Percentiles rank a stretch among this genome's conserved stretches.
phyloP scores from a whole-genome alignment of 2,113 vertebrate species.

The Sinosuthora webbiana region DNA sequence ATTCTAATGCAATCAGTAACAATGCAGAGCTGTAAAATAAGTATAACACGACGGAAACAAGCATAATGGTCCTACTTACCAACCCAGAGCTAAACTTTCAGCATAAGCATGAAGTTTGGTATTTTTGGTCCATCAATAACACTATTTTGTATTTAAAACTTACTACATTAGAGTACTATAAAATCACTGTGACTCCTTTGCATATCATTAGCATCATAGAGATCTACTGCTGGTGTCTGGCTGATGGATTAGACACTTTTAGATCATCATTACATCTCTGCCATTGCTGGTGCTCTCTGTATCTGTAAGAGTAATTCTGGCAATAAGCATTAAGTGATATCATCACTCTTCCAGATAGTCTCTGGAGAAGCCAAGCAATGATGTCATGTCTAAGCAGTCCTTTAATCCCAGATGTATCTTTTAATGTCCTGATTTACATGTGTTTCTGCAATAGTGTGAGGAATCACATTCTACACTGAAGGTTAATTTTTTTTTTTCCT shows the following conservation, averaged over 20 bases:
- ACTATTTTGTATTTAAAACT: background rate
- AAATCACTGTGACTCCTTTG: background rate
- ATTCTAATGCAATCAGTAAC: background rate
- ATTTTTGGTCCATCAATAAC: background rate
- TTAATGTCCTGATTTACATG: background rate
- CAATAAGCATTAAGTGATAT: background rate
- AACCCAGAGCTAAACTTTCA: background rate
- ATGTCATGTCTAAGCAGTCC: constrained; percentile 14
- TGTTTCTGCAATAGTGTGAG: background rate
- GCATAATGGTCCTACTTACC: background rate
- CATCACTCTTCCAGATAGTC: background rate
- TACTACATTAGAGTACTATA: background rate
- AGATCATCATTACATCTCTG: background rate
- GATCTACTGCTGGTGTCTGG: background rate
- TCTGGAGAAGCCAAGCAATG: constrained; percentile 23
- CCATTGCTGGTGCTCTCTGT: background rate
- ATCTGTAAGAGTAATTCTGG: background rate
- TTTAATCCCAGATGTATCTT: background rate
- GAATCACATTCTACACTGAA: background rate
- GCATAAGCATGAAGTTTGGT: background rate
- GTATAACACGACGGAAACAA: background rate
- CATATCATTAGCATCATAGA: background rate
- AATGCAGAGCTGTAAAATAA: background rate
- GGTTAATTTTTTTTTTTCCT: background rate
- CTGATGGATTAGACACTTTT: background rate